Conservation (phyloP, 2,797 vertebrate genomes). For the Poecilia velifera region DNA sequence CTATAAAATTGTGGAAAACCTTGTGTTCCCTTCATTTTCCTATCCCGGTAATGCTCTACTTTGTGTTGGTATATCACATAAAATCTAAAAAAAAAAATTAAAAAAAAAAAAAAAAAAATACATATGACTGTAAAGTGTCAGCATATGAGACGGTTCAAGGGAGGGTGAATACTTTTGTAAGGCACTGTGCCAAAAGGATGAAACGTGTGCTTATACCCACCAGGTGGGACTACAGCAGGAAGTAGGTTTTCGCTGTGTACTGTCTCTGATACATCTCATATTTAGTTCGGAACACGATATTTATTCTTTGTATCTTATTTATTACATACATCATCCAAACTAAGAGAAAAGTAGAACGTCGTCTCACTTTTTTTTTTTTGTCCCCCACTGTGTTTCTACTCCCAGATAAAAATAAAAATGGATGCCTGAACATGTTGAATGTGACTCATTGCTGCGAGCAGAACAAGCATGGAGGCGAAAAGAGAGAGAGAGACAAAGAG, state of each 20-base stretch:
- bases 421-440: constrained; percentile 35
- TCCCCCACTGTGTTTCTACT: constrained; percentile 64
- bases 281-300: constrained; percentile 42
- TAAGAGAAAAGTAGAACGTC: constrained; percentile 14
- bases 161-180: background rate
- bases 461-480: constrained; percentile 21
- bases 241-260: constrained; percentile 27
- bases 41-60: background rate
- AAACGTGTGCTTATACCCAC: constrained; percentile 45
- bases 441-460: constrained; percentile 46
- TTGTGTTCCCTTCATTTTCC: background rate
- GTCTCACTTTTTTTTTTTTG: constrained; percentile 29
- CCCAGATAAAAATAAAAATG: constrained; percentile 63
- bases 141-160: background rate
- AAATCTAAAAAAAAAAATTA: background rate
- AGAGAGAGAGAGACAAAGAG: background rate
- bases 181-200: constrained; percentile 25
- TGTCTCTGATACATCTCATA: constrained; percentile 33
- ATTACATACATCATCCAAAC: constrained; percentile 18
- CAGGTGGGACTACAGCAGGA: constrained; percentile 35
- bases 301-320: constrained; percentile 55
- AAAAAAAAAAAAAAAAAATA: background rate
- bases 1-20: background rate
- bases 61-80: background rate
- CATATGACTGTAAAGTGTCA: background rate